Conservation (phyloP, 2,113 vertebrate species). For the Arothron firmamentum region DNA sequence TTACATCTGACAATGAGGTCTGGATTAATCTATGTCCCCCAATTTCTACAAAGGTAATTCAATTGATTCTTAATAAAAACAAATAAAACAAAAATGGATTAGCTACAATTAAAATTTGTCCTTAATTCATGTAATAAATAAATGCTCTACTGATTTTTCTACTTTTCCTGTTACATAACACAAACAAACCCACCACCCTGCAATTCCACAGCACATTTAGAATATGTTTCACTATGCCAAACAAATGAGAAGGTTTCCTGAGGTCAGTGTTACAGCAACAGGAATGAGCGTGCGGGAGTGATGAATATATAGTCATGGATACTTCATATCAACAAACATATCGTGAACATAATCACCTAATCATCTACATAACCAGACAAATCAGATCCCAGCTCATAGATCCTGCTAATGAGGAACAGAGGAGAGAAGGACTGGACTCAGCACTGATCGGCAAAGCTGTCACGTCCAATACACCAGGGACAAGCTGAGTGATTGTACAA, state of each 20-base stretch:
- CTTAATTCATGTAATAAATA: not conserved
- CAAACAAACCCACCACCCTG: no score
- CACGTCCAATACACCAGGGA: constrained; percentile 35
- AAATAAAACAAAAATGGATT: constrained; percentile 10
- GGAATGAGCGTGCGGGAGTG: constrained; percentile 25
- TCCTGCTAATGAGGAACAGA: constrained; percentile 40
- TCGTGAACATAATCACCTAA: constrained; percentile 36
- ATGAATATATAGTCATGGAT: constrained; percentile 37
- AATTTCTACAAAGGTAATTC: not conserved
- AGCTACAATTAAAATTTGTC: not conserved
- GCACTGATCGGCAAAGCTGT: constrained; percentile 34
- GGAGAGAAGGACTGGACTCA: constrained; percentile 17
- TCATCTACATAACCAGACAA: constrained; percentile 22
- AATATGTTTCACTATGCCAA: constrained; percentile 10
- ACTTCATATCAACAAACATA: constrained; percentile 47
- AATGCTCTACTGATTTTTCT: not conserved
- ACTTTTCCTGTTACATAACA: no score
- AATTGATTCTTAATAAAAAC: constrained; percentile 12
- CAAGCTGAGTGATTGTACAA: constrained; percentile 52
- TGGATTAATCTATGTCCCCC: constrained; percentile 6
- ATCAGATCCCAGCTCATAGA: constrained; percentile 40
- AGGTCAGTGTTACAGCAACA: constrained; percentile 26
- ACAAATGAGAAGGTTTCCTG: constrained; percentile 14
- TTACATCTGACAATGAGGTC: not conserved
- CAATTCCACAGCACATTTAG: not conserved